A percentile compares a stretch with the other conserved stretches of the same genome.
These are phyloP conservation scores for Fopius arisanus DNA, from an alignment of 1,140 invertebrate species.

Conservation along the genomic window DNA sequence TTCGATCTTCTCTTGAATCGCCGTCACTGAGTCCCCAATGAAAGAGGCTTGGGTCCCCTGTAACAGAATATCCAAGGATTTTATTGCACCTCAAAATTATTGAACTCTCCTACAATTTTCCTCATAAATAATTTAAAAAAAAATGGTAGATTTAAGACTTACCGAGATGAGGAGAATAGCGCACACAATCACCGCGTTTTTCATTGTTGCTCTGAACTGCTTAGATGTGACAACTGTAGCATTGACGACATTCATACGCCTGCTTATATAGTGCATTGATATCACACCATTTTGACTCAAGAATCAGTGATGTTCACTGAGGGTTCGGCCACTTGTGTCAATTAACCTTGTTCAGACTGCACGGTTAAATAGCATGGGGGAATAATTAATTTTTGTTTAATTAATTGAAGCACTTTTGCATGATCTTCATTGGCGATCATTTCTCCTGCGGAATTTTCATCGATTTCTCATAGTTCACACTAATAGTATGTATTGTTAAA, in stretches of 20 bases:
- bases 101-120: background rate
- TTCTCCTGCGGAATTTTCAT: too few species aligned
- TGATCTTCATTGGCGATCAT: too few species aligned
- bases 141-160: slow-evolving; percentile 30
- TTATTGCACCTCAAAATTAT: background rate
- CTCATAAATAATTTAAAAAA: background rate
- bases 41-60: background rate
- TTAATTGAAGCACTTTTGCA: background rate
- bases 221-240: background rate
- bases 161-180: slow-evolving; percentile 25
- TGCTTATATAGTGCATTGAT: background rate
- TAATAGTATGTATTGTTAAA: too few species aligned
- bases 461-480: too few species aligned
- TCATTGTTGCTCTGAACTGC: slow-evolving; percentile 33
- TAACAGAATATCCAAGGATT: too few species aligned
- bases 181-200: slow-evolving; percentile 25
- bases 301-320: background rate
- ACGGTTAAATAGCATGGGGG: too few species aligned
- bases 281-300: background rate
- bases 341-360: background rate
- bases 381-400: background rate
- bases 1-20: background rate
- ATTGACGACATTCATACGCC: background rate
- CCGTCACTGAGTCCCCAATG: background rate
- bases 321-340: slow-evolving; percentile 27